Conservation (phyloP, 2,888 invertebrate genomes). For the Choristoneura rosaceana region DNA sequence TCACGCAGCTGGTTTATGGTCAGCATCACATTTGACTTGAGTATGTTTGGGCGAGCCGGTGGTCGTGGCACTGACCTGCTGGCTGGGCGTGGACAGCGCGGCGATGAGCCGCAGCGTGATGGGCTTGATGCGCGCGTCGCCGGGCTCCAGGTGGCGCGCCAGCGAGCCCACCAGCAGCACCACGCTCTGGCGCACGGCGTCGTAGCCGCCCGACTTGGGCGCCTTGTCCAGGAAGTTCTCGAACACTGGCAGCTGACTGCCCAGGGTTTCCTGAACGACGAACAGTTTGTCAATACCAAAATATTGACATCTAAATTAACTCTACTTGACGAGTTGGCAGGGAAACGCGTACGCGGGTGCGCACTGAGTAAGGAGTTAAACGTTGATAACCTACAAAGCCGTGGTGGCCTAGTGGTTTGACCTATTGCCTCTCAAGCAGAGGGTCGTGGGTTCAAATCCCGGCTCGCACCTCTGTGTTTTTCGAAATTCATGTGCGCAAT, state of each 20-base stretch:
- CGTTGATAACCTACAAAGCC: too few species aligned
- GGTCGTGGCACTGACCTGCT: conserved; percentile 87
- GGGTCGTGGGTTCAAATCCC: too few species aligned
- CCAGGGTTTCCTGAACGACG: conserved; percentile 84
- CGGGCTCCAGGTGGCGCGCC: conserved; percentile 97
- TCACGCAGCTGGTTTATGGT: too few species aligned
- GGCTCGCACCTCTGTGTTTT: too few species aligned
- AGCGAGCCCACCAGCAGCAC: conserved; percentile 98
- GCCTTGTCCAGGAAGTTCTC: conserved; percentile 97
- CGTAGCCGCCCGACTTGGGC: conserved; percentile 95
- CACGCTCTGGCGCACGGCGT: conserved; percentile 97
- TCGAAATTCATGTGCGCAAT: too few species aligned
- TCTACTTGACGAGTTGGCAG: too few species aligned
- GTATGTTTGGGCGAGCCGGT: background rate
- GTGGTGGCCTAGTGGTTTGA: too few species aligned
- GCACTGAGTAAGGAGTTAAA: too few species aligned
- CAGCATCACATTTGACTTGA: background rate
- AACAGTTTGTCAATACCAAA: background rate
- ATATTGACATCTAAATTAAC: too few species aligned
- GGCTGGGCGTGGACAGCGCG: conserved; percentile 97
- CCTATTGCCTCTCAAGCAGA: too few species aligned
- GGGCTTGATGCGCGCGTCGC: conserved; percentile 96
- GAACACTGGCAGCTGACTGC: conserved; percentile 94
- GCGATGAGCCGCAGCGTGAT: conserved; percentile 96
- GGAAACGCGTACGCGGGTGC: too few species aligned